phyloP scores from a whole-genome alignment of 1,140 invertebrate species.

The Diploscapter pachys region DNA sequence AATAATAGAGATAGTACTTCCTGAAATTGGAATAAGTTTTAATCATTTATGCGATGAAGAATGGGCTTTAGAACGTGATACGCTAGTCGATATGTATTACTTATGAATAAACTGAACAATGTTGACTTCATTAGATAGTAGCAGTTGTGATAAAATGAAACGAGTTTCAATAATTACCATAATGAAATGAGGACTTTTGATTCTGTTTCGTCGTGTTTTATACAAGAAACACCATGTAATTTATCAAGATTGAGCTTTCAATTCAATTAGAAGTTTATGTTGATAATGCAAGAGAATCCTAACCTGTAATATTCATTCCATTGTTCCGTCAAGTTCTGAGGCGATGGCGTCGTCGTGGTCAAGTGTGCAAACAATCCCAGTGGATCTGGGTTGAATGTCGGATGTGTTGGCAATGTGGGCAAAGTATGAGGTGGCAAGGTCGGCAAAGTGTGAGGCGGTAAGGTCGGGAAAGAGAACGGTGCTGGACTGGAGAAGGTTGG shows the following conservation, averaged over 20 bases:
- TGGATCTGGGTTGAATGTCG: constrained; percentile 16
- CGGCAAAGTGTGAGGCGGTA: constrained; percentile 31
- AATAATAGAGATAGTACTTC: too few relatives aligned
- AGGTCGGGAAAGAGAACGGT: constrained; percentile 17
- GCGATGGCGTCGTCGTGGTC: neutral
- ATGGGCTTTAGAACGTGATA: too few relatives aligned
- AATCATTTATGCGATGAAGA: too few relatives aligned
- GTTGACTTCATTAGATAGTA: too few relatives aligned
- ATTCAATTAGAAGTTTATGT: neutral
- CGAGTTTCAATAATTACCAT: too few relatives aligned
- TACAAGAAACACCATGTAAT: neutral
- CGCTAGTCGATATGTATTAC: too few relatives aligned
- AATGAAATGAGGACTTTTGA: constrained; percentile 4
- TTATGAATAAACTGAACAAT: too few relatives aligned
- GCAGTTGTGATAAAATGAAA: too few relatives aligned
- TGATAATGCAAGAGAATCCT: neutral
- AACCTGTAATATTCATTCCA: too few relatives aligned
- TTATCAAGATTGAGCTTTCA: neutral
- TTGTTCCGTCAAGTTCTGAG: too few relatives aligned
- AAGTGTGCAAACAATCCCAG: constrained; percentile 8
- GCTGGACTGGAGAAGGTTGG: constrained; percentile 8
- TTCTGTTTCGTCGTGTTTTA: neutral
- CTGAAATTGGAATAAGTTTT: too few relatives aligned
- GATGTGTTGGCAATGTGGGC: constrained; percentile 18
- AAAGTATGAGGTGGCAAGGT: constrained; percentile 24